A percentile compares a stretch with the other conserved stretches of the same genome.
phyloP scores from a whole-genome alignment of 2,113 vertebrate species.

The Thamnophis sirtalis region DNA sequence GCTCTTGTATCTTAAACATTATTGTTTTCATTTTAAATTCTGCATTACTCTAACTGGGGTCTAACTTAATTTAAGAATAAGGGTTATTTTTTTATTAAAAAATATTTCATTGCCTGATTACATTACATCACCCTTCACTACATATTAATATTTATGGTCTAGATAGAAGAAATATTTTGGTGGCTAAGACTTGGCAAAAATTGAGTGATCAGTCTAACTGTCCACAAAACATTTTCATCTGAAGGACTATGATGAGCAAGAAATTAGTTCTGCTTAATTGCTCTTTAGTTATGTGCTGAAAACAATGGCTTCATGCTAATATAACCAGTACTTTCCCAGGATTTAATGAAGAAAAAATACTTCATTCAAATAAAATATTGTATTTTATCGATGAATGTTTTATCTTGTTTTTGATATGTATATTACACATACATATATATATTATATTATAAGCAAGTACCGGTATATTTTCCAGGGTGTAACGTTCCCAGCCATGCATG shows the following conservation, averaged over 20 bases:
- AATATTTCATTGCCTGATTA: background rate
- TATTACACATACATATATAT: background rate
- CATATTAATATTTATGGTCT: background rate
- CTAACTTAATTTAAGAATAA: background rate
- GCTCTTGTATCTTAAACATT: background rate
- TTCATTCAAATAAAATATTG: background rate
- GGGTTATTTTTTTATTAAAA: background rate
- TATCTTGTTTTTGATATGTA: background rate
- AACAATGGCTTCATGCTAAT: background rate
- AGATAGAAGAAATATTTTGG: conserved; percentile 3
- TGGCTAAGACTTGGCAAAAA: conserved; percentile 16
- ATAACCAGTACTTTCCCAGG: background rate
- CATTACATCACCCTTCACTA: background rate
- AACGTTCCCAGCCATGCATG: conserved; percentile 95
- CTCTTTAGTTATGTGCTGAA: background rate
- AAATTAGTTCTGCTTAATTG: conserved; percentile 32
- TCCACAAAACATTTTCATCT: background rate
- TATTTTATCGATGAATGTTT: background rate
- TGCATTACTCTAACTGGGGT: background rate
- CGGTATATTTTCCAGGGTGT: conserved; percentile 79
- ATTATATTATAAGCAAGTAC: background rate
- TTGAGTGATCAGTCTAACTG: background rate
- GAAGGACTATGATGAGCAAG: background rate
- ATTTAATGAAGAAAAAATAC: conserved; percentile 5
- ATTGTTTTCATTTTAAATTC: background rate